phyloP scores from a whole-genome alignment of 2,888 invertebrate species.

The Aricia artaxerxes region DNA sequence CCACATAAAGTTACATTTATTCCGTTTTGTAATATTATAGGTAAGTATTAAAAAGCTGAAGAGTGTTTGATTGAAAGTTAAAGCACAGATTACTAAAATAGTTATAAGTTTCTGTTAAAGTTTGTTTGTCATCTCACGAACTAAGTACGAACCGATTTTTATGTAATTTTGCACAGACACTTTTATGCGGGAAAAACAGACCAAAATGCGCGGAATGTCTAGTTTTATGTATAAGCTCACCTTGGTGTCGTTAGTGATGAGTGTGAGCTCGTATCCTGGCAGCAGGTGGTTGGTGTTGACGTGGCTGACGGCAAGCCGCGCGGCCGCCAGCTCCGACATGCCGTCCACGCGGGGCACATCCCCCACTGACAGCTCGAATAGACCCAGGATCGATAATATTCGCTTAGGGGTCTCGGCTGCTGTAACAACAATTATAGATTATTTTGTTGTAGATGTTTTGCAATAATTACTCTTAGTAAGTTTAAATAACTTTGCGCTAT shows the following conservation, averaged over 20 bases:
- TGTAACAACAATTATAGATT: conserved; percentile 40
- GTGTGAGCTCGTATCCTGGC: conserved; percentile 86
- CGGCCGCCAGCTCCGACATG: conserved; percentile 87
- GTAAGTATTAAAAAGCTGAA: no score
- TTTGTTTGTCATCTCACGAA: no score
- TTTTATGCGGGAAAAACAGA: no score
- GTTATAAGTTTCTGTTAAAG: no score
- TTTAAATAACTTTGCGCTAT: no score
- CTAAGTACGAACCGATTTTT: no score
- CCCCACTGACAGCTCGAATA: conserved; percentile 88
- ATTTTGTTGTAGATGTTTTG: background rate
- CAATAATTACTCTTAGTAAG: background rate
- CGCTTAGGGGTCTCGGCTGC: conserved; percentile 54
- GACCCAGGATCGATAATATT: conserved; percentile 85
- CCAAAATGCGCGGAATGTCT: no score
- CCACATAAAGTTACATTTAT: no score
- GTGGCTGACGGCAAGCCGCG: conserved; percentile 88
- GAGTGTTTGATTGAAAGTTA: no score
- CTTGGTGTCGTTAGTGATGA: conserved; percentile 92
- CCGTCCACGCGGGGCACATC: conserved; percentile 85
- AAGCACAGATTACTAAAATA: no score
- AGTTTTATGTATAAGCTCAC: conserved; percentile 61
- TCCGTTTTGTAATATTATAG: no score
- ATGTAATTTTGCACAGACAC: no score
- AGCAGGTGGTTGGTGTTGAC: conserved; percentile 86